Evolutionary conservation across 2,797 vertebrate species (phyloP), one percentile per base, ranked within the genome.

Genomic region (Xenopus petersii): DNA sequence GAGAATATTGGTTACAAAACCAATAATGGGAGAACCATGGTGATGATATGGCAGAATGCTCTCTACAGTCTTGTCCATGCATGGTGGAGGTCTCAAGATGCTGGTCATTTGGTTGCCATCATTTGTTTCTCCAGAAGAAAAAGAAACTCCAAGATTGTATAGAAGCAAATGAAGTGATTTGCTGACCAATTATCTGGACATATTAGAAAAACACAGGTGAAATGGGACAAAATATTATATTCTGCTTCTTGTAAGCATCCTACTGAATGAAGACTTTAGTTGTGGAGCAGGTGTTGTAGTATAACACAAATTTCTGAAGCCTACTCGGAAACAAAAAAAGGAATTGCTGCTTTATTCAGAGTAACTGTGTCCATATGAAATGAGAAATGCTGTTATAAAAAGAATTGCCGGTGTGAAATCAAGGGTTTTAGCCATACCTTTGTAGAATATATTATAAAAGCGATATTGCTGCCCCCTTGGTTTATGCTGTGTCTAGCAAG

Each of bases 311-410:
- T 56, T 74, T 59, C 78, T 79, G 73, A 81, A 75, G 81, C 51
- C 75, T 82, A 86, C 81, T 80, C 62, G 82, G 86, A 81, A 30
- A 30, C 26, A 30, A 84, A 86, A 86, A 68, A 85, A 85, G 82
- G 89, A 89, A 90, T 89, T 91, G 92, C 92, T 93, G 92, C 92
- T 93, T 90, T 90, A 65, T 92, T 90, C 89, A 91, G 89, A 89
- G 89, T 92, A 87, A 93, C 82, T 91, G 88, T 84, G 85, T 89
- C 85, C 84, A 86, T 81, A 86, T 80, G 54, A 75, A 84, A 73
- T 78, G 59, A 79, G 84, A 83, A 75, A 81, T 86, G 83, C 85
- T 89, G 83, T 89, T 86, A 86, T 85, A 86, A 83, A 42, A 42
- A 87, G 86, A 86, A 85, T 89, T 86, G 88, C 84, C 88, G 88